Evolutionary conservation across 2,797 vertebrate genomes (phyloP).

Genomic region (Pelodytes ibericus): DNA sequence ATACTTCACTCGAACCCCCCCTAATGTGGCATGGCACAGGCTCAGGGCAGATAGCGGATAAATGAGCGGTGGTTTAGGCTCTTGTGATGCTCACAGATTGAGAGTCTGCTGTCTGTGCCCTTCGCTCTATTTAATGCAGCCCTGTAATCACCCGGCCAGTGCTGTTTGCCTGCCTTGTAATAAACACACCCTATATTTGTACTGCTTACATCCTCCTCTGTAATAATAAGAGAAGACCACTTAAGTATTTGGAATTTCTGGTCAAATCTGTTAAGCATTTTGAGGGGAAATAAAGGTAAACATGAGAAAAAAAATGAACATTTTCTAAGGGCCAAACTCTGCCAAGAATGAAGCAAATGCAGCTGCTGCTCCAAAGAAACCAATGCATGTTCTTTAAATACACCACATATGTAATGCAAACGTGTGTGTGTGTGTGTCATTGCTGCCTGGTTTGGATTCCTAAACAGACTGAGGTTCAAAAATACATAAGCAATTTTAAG

Average conservation of each 20-base stretch:
- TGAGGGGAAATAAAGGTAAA: slow-evolving; percentile 49
- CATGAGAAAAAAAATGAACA: slow-evolving; percentile 15
- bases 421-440: no score
- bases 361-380: slow-evolving; percentile 18
- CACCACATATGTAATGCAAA: no score
- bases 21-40: slow-evolving; percentile 44
- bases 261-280: slow-evolving; percentile 54
- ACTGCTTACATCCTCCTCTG: slow-evolving; percentile 75
- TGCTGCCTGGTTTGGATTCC: no score
- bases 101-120: slow-evolving; percentile 26
- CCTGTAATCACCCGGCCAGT: slow-evolving; percentile 79
- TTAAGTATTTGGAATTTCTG: slow-evolving; percentile 42
- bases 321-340: slow-evolving; percentile 2
- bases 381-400: neutral
- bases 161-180: slow-evolving; percentile 76
- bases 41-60: slow-evolving; percentile 38
- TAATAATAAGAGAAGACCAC: slow-evolving; percentile 72
- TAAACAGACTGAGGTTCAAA: no score
- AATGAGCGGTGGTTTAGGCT: slow-evolving; percentile 41
- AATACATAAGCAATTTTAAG: no score
- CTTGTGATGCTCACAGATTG: slow-evolving; percentile 16
- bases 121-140: slow-evolving; percentile 59
- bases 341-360: slow-evolving; percentile 49
- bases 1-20: neutral
- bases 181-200: slow-evolving; percentile 80